Conservation (phyloP, 2,888 invertebrate genomes). For the Heteromurus nitidus region DNA sequence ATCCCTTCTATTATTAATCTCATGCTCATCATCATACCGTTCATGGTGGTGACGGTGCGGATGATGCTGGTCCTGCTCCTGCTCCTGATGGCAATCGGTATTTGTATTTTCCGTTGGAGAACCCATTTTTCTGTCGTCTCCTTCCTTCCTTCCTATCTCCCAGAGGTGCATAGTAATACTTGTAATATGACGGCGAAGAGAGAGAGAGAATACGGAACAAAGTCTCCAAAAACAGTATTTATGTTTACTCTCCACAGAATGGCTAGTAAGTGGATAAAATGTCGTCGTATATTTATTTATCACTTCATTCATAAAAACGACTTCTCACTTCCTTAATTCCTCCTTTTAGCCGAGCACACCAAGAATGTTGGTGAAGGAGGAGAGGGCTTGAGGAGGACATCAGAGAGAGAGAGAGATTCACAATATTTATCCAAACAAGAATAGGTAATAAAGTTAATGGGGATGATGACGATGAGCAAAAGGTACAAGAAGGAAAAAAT, state of each 20-base stretch:
- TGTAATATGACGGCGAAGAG: slow-evolving; percentile 3
- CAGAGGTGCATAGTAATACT: slow-evolving; percentile 24
- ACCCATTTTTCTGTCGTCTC: slow-evolving; percentile 48
- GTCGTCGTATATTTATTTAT: slow-evolving; percentile 25
- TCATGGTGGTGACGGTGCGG: slow-evolving; percentile 27
- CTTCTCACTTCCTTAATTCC: slow-evolving; percentile 61
- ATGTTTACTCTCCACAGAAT: slow-evolving; percentile 27
- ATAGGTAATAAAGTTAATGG: slow-evolving; percentile 37
- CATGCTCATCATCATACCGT: slow-evolving; percentile 7
- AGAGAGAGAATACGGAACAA: slow-evolving; percentile 49
- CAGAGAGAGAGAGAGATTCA: no score
- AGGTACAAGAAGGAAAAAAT: no score
- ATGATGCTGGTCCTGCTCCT: slow-evolving; percentile 26
- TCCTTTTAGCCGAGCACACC: slow-evolving; percentile 35
- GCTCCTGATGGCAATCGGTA: slow-evolving; percentile 41
- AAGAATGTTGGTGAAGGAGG: slow-evolving; percentile 39
- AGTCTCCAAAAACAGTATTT: slow-evolving; percentile 38
- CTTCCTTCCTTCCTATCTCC: slow-evolving; percentile 46
- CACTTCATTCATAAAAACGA: slow-evolving; percentile 55
- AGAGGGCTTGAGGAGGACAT: slow-evolving; percentile 41
- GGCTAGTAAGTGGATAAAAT: slow-evolving; percentile 1
- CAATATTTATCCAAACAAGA: slow-evolving; percentile 5
- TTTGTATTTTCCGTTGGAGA: slow-evolving; percentile 51
- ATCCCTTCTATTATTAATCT: slow-evolving; percentile 20
- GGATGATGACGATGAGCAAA: slow-evolving; percentile 38